Percentiles rank a stretch among this genome's conserved stretches.
phyloP scores from a whole-genome alignment of 1,140 invertebrate genomes.

The Eubasilissa regina region DNA sequence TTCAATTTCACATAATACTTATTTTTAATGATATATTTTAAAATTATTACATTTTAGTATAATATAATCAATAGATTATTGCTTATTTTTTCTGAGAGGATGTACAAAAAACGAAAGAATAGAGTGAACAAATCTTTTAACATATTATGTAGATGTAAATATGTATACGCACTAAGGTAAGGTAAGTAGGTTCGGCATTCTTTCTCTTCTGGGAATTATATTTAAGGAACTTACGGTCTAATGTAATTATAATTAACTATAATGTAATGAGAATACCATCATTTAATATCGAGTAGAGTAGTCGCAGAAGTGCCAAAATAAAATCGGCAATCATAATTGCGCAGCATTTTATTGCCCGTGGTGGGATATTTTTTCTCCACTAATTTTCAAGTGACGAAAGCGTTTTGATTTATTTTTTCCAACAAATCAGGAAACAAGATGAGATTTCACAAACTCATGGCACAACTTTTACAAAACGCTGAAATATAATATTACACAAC shows the following conservation, averaged over 20 bases:
- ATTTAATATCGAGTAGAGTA: background rate
- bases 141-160: background rate
- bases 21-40: slow-evolving; percentile 8
- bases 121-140: background rate
- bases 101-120: no score
- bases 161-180: no score
- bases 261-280: slow-evolving; percentile 8
- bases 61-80: slow-evolving; percentile 9
- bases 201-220: no score
- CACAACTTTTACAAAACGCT: slow-evolving; percentile 1
- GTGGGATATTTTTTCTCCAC: no score
- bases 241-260: background rate
- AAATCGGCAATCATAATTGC: background rate
- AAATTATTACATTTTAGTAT: slow-evolving; percentile 10
- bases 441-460: slow-evolving; percentile 2
- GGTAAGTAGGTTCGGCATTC: no score
- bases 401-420: background rate
- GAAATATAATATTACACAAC: background rate
- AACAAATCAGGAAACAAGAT: background rate
- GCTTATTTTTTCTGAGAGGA: background rate
- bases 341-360: no score
- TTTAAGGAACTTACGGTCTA: slow-evolving; percentile 6
- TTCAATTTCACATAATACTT: slow-evolving; percentile 26
- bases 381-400: no score
- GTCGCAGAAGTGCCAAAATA: background rate